phyloP scores from a whole-genome alignment of 1,140 invertebrate species.

The Calliphora vicina region DNA sequence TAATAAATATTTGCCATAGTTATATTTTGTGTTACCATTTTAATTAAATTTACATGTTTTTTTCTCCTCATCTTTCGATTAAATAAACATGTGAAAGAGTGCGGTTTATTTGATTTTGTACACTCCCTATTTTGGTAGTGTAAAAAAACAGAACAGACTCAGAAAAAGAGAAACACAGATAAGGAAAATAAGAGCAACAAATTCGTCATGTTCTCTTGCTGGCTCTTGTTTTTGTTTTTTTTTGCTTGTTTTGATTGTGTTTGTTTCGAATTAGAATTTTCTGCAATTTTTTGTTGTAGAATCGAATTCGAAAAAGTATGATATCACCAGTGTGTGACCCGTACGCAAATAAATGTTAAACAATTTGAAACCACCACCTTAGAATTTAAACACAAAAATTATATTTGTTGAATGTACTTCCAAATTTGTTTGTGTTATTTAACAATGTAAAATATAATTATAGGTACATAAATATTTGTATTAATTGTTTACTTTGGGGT shows the following conservation, averaged over 20 bases:
- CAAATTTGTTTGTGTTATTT: neutral
- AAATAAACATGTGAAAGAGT: slow-evolving; percentile 20
- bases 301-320: slow-evolving; percentile 21
- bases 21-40: neutral
- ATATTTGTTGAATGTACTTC: neutral
- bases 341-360: slow-evolving; percentile 18
- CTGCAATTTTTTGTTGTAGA: neutral
- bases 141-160: neutral
- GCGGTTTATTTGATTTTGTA: neutral
- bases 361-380: neutral
- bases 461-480: neutral
- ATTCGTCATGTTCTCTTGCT: neutral
- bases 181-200: neutral
- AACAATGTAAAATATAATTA: too few relatives aligned
- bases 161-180: neutral
- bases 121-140: slow-evolving; percentile 13
- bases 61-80: neutral
- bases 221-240: neutral
- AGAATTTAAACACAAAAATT: too few relatives aligned
- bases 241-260: slow-evolving; percentile 14
- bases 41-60: slow-evolving; percentile 19
- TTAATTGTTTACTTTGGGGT: neutral
- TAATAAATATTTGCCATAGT: neutral
- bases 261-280: slow-evolving; percentile 32
- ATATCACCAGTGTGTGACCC: slow-evolving; percentile 24